phyloP scores from a whole-genome alignment of 2,113 vertebrate species.

The human region DNA sequence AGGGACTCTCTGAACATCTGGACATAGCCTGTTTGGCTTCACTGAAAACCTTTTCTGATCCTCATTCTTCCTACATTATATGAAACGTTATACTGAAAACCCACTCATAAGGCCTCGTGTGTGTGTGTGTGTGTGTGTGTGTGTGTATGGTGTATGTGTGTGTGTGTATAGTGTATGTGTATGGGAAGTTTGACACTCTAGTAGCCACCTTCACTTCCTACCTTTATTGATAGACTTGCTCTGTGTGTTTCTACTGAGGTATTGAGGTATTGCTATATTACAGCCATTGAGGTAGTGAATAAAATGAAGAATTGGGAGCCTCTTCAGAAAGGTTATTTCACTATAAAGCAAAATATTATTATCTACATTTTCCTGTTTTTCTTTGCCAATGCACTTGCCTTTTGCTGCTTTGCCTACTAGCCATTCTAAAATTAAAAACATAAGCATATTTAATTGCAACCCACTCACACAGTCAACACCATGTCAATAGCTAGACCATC shows the following conservation, averaged over 20 bases:
- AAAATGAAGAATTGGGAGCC: not conserved
- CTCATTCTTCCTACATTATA: not conserved
- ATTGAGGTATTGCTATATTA: too few species aligned
- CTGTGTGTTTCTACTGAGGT: not conserved
- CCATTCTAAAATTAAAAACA: slow-evolving; percentile 2
- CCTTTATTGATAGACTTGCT: not conserved
- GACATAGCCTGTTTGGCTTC: not conserved
- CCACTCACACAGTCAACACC: not conserved
- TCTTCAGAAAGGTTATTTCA: slow-evolving; percentile 8
- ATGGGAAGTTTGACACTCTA: not conserved
- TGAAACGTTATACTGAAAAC: not conserved
- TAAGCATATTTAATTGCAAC: not conserved
- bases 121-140: not conserved
- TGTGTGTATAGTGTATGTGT: not conserved
- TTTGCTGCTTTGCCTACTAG: not conserved
- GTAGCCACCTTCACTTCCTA: not conserved
- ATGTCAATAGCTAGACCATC: not conserved
- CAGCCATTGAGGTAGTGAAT: not conserved
- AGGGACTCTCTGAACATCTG: not conserved
- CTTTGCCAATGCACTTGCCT: not conserved
- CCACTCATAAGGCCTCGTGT: not conserved
- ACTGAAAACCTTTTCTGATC: not conserved
- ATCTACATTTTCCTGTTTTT: not conserved
- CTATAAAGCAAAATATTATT: not conserved
- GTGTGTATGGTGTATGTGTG: not conserved